Evolutionary conservation across 2,113 vertebrate genomes (phyloP).

Genomic region (Rana temporaria): DNA sequence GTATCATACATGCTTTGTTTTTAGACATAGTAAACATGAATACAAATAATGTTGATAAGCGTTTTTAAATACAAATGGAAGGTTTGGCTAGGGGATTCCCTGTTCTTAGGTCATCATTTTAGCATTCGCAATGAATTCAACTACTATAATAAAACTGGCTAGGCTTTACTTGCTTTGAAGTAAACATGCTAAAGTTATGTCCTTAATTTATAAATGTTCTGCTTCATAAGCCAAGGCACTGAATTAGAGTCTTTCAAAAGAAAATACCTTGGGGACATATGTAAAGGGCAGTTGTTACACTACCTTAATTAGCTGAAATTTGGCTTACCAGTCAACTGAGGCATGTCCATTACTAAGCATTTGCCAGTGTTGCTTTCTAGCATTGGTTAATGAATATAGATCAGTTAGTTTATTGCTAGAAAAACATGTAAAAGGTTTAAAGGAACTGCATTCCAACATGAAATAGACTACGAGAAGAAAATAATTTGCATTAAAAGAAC

Average conservation of each 20-base stretch:
- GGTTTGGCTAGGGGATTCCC: too few species aligned
- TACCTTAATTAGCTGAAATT: conserved; percentile 82
- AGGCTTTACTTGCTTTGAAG: not conserved
- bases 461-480: conserved; percentile 79
- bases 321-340: conserved; percentile 73
- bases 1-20: too few species aligned
- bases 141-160: too few species aligned
- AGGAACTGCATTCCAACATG: conserved; percentile 80
- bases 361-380: conserved; percentile 71
- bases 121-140: too few species aligned
- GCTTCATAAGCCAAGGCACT: conserved; percentile 58
- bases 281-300: conserved; percentile 82
- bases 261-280: conserved; percentile 78
- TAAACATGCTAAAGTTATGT: conserved; percentile 33
- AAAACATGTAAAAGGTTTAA: conserved; percentile 77
- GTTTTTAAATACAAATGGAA: too few species aligned
- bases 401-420: conserved; percentile 87
- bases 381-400: conserved; percentile 88
- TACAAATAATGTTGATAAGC: too few species aligned
- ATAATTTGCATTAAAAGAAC: conserved; percentile 63
- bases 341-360: conserved; percentile 76
- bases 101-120: too few species aligned
- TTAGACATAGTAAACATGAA: too few species aligned
- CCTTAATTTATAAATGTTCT: conserved; percentile 65
- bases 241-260: conserved; percentile 78